A percentile compares a stretch with the other conserved stretches of the same genome.
Conservation (phyloP, 1,140 invertebrate species). For the Drosophila arizonae region DNA sequence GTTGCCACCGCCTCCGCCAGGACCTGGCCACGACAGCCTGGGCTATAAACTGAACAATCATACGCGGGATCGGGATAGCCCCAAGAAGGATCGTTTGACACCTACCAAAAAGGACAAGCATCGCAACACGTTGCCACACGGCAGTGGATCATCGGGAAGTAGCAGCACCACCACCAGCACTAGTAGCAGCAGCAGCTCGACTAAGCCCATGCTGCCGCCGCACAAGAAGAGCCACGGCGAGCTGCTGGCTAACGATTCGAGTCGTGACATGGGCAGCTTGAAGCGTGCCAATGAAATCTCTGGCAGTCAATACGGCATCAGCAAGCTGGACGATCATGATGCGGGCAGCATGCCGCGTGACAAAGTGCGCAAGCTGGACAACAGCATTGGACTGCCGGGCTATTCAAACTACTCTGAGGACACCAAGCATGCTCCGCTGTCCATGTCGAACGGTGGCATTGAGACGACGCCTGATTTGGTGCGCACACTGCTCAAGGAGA, state of each 20-base stretch:
- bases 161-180: background rate
- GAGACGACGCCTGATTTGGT: slow-evolving; percentile 82
- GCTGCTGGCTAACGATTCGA: slow-evolving; percentile 44
- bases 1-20: slow-evolving; percentile 49
- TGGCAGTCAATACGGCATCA: slow-evolving; percentile 56
- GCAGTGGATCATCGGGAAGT: slow-evolving; percentile 11
- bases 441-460: slow-evolving; percentile 71
- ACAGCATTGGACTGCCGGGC: slow-evolving; percentile 36
- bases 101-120: slow-evolving; percentile 75
- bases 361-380: slow-evolving; percentile 75
- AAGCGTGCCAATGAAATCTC: slow-evolving; percentile 70
- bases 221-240: slow-evolving; percentile 26
- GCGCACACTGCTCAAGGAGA: slow-evolving; percentile 78
- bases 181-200: no score
- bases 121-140: slow-evolving; percentile 39
- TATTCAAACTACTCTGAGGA: slow-evolving; percentile 43
- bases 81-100: slow-evolving; percentile 68
- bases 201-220: slow-evolving; percentile 56
- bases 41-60: slow-evolving; percentile 66
- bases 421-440: slow-evolving; percentile 64
- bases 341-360: slow-evolving; percentile 51
- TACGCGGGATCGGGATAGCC: slow-evolving; percentile 63
- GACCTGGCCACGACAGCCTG: slow-evolving; percentile 48
- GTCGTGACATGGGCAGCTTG: slow-evolving; percentile 45
- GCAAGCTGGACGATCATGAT: slow-evolving; percentile 67